These are phyloP conservation scores for Andrena minutula DNA, from an alignment of 2,888 invertebrate species.

Conservation along the genomic window DNA sequence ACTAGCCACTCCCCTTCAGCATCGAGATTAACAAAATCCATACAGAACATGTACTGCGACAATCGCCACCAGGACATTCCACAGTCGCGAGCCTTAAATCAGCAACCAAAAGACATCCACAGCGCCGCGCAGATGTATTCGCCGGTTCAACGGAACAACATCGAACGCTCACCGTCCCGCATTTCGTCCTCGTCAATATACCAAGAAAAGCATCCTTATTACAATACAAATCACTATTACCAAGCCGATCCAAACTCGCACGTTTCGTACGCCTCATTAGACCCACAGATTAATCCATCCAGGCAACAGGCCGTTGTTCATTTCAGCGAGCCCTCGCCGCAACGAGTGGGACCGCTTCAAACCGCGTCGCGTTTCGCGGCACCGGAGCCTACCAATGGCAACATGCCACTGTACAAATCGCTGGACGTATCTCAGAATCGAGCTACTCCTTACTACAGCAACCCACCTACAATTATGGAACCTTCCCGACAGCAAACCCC, in stretches of 20 bases:
- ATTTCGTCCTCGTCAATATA: not conserved
- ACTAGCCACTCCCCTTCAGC: slow-evolving; percentile 7
- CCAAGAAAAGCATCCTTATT: slow-evolving; percentile 26
- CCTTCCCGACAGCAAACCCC: slow-evolving; percentile 3
- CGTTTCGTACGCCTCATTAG: not conserved
- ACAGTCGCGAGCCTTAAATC: slow-evolving; percentile 22
- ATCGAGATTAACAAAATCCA: slow-evolving; percentile 14
- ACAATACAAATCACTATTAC: not conserved
- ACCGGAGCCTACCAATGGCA: not conserved
- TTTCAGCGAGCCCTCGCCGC: slow-evolving; percentile 6
- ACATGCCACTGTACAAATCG: slow-evolving; percentile 1
- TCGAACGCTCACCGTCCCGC: not conserved
- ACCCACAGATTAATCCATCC: not conserved
- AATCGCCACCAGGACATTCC: slow-evolving; percentile 6
- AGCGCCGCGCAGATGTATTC: not conserved
- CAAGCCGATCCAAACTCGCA: slow-evolving; percentile 14
- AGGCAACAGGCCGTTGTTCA: not conserved
- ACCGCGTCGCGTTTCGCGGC: slow-evolving; percentile 8
- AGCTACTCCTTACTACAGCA: not conserved
- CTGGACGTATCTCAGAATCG: slow-evolving; percentile 6
- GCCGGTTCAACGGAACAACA: not conserved
- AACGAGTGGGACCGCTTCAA: slow-evolving; percentile 26
- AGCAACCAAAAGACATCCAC: slow-evolving; percentile 6
- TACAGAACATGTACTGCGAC: not conserved
- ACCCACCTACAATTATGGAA: not conserved